Conservation (phyloP, 2,888 invertebrate genomes). For the Syrphus vitripennis region DNA sequence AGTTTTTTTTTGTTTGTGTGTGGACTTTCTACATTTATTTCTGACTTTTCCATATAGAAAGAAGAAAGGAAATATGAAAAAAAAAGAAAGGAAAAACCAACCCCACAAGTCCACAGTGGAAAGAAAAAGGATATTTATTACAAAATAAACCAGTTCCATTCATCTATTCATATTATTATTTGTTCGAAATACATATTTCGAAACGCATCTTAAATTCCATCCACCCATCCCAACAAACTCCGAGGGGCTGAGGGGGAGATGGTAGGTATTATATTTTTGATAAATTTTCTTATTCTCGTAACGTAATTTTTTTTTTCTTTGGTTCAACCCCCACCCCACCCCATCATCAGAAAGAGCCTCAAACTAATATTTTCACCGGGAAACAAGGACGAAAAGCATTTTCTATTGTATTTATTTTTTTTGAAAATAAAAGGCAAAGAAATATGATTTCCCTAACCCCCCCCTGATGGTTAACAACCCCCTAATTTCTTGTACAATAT, state of each 20-base stretch:
- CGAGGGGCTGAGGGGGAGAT: not conserved
- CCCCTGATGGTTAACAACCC: too few relatives aligned
- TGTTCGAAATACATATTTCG: slow-evolving; percentile 15
- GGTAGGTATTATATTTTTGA: slow-evolving; percentile 18
- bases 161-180: slow-evolving; percentile 37
- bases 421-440: slow-evolving; percentile 38
- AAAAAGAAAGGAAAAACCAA: slow-evolving; percentile 13
- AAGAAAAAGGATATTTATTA: slow-evolving; percentile 67
- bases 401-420: slow-evolving; percentile 38
- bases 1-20: slow-evolving; percentile 6
- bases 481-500: not conserved
- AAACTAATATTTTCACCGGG: slow-evolving; percentile 24
- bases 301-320: not conserved
- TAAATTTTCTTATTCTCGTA: slow-evolving; percentile 48
- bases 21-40: not conserved
- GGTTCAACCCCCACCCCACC: not conserved
- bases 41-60: not conserved
- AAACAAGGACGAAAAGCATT: slow-evolving; percentile 3
- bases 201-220: slow-evolving; percentile 60
- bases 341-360: not conserved
- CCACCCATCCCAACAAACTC: not conserved
- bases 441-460: slow-evolving; percentile 50
- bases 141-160: slow-evolving; percentile 57
- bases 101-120: not conserved
- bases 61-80: not conserved